Conservation (phyloP, 30 jellyfish, hydroid and myxozoan genomes). For the Turritopsis rubra region DNA sequence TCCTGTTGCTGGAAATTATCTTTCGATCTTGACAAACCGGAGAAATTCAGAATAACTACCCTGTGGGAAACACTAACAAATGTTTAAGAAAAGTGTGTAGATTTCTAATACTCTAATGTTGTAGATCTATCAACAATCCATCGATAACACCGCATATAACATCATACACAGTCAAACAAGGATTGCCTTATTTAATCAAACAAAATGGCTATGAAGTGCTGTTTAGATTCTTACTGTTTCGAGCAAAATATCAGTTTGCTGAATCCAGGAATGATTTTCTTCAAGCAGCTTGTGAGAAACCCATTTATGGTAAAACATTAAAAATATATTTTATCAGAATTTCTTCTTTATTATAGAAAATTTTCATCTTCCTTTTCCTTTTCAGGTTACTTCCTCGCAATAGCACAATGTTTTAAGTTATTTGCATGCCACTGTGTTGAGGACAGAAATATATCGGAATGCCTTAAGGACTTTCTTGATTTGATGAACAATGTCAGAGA, state of each 20-base stretch:
- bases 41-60: too few relatives aligned
- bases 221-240: background rate
- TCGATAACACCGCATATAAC: background rate
- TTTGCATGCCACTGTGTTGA: background rate
- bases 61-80: too few relatives aligned
- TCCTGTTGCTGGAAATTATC: too few relatives aligned
- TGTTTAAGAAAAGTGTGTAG: background rate
- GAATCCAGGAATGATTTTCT: conserved; percentile 2
- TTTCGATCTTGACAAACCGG: too few relatives aligned
- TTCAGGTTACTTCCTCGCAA: conserved; percentile 13
- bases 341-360: background rate
- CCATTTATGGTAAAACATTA: conserved; percentile 18
- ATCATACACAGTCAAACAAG: background rate
- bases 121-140: background rate
- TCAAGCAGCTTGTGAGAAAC: conserved; percentile 10
- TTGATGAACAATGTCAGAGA: background rate
- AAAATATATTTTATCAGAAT: background rate
- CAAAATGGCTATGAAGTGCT: background rate
- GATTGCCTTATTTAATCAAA: background rate
- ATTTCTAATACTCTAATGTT: too few relatives aligned
- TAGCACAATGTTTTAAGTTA: background rate
- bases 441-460: background rate
- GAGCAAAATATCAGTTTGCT: background rate
- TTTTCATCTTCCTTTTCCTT: background rate
- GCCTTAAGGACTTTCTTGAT: background rate